Evolutionary conservation across 2,888 invertebrate species (phyloP), one percentile per base, ranked within the genome.

Genomic region (Drosophila affinis): DNA sequence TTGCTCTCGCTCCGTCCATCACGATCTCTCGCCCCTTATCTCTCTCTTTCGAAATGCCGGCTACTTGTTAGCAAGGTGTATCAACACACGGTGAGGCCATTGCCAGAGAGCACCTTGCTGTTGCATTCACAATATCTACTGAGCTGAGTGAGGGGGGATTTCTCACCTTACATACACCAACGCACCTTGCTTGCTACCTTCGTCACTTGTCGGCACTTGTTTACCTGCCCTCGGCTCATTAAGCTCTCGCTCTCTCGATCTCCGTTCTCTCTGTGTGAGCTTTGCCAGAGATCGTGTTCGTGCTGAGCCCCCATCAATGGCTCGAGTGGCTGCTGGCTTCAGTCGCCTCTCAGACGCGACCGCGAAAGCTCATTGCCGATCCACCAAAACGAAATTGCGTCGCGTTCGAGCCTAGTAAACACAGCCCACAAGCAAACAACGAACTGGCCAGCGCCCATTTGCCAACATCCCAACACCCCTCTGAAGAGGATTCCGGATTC

Each of bases 301-400:
- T 63, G 70, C 29, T 48, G 52, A 39, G 60, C 55, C 55, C 27
- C 39, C 39, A 55, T 55, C 24, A 55, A 47, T 53, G 62, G 69
- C 52, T 64, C 27, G 7, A 29, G 29, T 29, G 70, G 39, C 53
- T 32, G 52, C 52, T 34, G 67, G 64, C 59, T 74, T 81, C 68
- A 87, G 87, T 87, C 83, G 86, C 76, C 83, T 85, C 80, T 79
- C 60, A 81, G 81, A 81, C 86, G 71, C 79, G 80, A 77, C 76
- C 86, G 86, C 75, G 87, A 82, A 77, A 80, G 82, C 75, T 80
- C 76, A 46, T 49, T 29, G 34, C 61, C 54, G 45, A 21, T 29
- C 52, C 9, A 54, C 14, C 1, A 44, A 34, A 62, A 59, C 72
- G 72, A 72, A 72, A 72, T 69, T 68, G 75, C 64, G 71, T 56